A percentile compares a stretch with the other conserved stretches of the same genome.
Evolutionary conservation across 2,888 invertebrate species (phyloP).

Genomic region (Acanthopleura granulata): DNA sequence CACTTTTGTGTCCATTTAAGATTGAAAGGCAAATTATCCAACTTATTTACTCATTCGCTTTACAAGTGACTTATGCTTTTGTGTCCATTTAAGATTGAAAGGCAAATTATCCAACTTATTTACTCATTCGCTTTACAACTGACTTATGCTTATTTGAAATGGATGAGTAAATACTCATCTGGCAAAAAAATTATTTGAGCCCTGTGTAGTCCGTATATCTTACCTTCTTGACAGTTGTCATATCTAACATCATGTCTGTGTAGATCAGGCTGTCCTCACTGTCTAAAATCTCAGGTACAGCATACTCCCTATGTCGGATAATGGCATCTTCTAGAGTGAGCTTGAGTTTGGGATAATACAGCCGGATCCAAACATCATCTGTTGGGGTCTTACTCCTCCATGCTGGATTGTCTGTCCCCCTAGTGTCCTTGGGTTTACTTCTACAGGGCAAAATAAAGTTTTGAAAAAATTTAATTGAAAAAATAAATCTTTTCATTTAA

Average conservation of each 20-base stretch:
- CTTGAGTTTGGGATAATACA: conserved; percentile 44
- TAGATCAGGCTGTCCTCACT: conserved; percentile 51
- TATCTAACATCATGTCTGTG: conserved; percentile 50
- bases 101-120: too few relatives aligned
- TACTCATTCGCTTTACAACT: too few relatives aligned
- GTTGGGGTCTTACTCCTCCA: conserved; percentile 33
- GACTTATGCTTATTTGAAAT: too few relatives aligned
- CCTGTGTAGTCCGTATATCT: background rate
- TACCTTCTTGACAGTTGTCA: conserved; percentile 63
- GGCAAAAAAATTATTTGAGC: too few relatives aligned
- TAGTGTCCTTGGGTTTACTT: conserved; percentile 15
- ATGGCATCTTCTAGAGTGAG: conserved; percentile 48
- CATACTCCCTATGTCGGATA: conserved; percentile 55
- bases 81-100: too few relatives aligned
- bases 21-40: too few relatives aligned
- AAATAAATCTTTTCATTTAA: too few relatives aligned
- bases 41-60: too few relatives aligned
- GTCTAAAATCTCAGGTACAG: conserved; percentile 59
- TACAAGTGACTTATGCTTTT: too few relatives aligned
- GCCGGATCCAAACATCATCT: conserved; percentile 59
- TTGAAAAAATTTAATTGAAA: too few relatives aligned
- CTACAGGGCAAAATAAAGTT: background rate
- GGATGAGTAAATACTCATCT: too few relatives aligned
- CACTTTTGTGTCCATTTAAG: too few relatives aligned
- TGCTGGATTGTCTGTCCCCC: conserved; percentile 16